Percentiles rank a stretch among this genome's conserved stretches.
These are phyloP conservation scores for Temnopleurus reevesii DNA, from an alignment of 53 echinoderm and acorn worm genomes.

Conservation along the genomic window DNA sequence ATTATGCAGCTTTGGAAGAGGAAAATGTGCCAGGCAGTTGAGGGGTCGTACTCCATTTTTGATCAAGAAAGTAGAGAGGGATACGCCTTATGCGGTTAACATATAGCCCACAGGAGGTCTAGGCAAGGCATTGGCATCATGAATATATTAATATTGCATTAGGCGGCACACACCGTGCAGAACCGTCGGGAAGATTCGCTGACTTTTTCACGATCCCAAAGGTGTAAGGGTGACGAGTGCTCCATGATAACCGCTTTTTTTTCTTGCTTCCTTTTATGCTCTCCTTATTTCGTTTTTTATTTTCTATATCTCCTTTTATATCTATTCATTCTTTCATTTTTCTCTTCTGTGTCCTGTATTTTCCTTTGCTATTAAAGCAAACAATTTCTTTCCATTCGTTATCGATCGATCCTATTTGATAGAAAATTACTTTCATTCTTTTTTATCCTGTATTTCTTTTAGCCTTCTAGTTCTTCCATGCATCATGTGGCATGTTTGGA, in stretches of 20 bases:
- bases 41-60: constrained; percentile 45
- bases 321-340: background rate
- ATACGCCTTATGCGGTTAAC: constrained; percentile 47
- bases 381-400: background rate
- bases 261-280: background rate
- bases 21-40: constrained; percentile 1
- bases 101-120: constrained; percentile 37
- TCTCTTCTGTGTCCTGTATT: background rate
- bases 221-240: constrained; percentile 35
- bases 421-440: background rate
- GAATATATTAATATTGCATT: constrained; percentile 45
- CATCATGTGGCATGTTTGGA: background rate
- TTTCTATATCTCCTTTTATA: background rate
- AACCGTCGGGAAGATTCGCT: constrained; percentile 6
- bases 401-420: background rate
- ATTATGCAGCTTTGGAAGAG: constrained; percentile 22
- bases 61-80: constrained; percentile 33
- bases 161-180: constrained; percentile 20
- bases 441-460: background rate
- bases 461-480: background rate
- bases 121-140: constrained; percentile 7
- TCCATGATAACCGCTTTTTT: background rate
- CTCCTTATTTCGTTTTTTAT: background rate
- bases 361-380: too few relatives aligned
- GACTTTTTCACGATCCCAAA: background rate